Base-by-base conservation (phyloP, 2,113 vertebrate species). In the Strix uralensis region DNA sequence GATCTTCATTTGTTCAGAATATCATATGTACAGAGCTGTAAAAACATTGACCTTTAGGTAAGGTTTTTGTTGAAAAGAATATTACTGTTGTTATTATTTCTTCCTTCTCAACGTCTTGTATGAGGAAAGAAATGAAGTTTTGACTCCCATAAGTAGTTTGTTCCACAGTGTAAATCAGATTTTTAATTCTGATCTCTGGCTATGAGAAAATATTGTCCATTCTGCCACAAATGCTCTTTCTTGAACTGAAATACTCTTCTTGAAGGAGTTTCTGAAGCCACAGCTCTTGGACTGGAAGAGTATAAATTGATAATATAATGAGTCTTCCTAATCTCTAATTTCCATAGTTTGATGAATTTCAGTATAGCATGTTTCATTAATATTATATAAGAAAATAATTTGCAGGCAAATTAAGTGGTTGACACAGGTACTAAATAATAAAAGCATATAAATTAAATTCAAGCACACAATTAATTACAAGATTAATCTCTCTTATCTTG, bases 341-440 rank as follows among this genome's bases (percentile, higher is more conserved):
- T 95, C 88, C 73, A 69, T 40, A 69, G 83, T 87, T 92, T 92
- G 92, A 95, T 95, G 91, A 92, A 97, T 97, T 95, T 96, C 66
- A 34, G 36, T 91, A 70, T 78, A 94, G 66, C 62, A 36, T 90
- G 74, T 92, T 90, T 82, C 91, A 94, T 97, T 95, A 96, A 96
- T 96, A 96, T 81, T 87, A 72, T 89, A 91, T 91, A 70, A 90
- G 61, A 83, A 90, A 94, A 81, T 92, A n/a, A 95, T 94, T 91
- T 94, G 61, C 70, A 70, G 87, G 73, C 70, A 95, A 94, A 97
- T 97, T 91, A 97, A 95, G 87, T 95, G 84, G 91, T 97, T 97
- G 94, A 96, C 97, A 83, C 81, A 94, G 97, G 78, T 96, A 90
- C 87, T 94, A 96, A 97, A 97, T 97, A 94, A 96, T 96, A 92